Conservation (phyloP, 2,113 vertebrate genomes). For the Synchiropus splendidus region DNA sequence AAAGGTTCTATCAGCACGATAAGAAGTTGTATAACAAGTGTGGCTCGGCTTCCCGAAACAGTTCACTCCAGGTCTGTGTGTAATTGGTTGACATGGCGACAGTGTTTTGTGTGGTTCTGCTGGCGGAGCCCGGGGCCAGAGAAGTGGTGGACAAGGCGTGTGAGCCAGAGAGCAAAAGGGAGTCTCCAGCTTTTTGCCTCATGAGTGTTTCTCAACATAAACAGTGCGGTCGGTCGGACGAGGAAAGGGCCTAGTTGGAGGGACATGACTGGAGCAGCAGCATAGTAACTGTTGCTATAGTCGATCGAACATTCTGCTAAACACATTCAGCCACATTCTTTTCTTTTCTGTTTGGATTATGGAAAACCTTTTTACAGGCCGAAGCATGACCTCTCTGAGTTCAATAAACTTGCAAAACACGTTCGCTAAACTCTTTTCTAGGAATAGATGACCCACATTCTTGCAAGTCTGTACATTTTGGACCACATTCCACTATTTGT, state of each 20-base stretch:
- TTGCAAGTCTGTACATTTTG: no score
- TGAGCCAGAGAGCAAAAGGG: conserved; percentile 18
- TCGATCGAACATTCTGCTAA: background rate
- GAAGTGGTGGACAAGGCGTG: conserved; percentile 9
- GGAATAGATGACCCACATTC: no score
- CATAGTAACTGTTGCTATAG: conserved; percentile 16
- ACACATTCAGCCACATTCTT: no score
- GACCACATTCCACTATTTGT: no score
- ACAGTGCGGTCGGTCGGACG: conserved; percentile 19
- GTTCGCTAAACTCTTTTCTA: no score
- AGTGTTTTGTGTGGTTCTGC: conserved; percentile 36
- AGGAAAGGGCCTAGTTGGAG: conserved; percentile 19
- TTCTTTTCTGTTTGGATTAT: no score
- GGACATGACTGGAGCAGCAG: background rate
- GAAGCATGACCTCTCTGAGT: background rate
- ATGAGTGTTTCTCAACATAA: conserved; percentile 18
- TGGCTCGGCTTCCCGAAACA: no score
- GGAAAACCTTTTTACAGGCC: no score
- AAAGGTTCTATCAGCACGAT: no score
- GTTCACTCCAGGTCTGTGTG: conserved; percentile 15
- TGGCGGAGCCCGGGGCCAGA: conserved; percentile 35
- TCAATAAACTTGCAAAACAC: no score
- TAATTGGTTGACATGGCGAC: conserved; percentile 37
- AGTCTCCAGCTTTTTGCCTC: conserved; percentile 12
- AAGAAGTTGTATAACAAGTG: no score